Evolutionary conservation across 2,888 invertebrate genomes (phyloP), one percentile per base, ranked within the genome.

Genomic region (Drosophila kuntzei): DNA sequence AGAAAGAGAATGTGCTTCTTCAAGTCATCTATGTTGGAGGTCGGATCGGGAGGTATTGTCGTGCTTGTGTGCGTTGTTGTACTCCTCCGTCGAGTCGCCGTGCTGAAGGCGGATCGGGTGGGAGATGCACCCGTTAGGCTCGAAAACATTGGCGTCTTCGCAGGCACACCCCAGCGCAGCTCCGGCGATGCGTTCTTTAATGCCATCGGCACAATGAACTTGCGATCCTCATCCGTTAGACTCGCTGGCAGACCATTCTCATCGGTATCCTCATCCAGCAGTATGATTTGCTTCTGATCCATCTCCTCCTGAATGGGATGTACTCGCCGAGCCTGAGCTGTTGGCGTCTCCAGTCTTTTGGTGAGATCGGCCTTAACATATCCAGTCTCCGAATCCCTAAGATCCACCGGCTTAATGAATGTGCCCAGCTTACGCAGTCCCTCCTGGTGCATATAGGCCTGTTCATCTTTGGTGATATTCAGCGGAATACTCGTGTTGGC

Each of bases 121-220:
- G 82, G 63, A 25, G 73, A 71, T 8, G 80, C 77, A n/a, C 79
- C 66, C 0, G 79, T 68, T n/a, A 69, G 36, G 14, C 66, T 63
- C n/a, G 68, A 46, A 5, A 76, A 55, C 34, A 74, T 70, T 0
- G 80, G 63, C 11, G 73, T 54, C 32, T 81, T 57, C 11, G 34
- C 71, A 0, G 76, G n/a, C 1, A 22, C 77, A 32, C 82, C 51
- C 66, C 84, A 79, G 29, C 87, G 90, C 4, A 90, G 87, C 69
- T 91, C 91, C 0, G 90, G 90, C 11, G 91, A 89, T 8, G 91
- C 88, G 71, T 92, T 92, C 60, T 92, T 92, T 27, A 92, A 65
- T 6, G 92, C 92, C 91, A 92, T 91, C 2, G 92, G 92, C 44
- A 92, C 91, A 60, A 92, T 92, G 54, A 92, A 92, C 70, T 92